Evolutionary conservation across 1,140 invertebrate genomes (phyloP).

Genomic region (Drosophila tsacasi): DNA sequence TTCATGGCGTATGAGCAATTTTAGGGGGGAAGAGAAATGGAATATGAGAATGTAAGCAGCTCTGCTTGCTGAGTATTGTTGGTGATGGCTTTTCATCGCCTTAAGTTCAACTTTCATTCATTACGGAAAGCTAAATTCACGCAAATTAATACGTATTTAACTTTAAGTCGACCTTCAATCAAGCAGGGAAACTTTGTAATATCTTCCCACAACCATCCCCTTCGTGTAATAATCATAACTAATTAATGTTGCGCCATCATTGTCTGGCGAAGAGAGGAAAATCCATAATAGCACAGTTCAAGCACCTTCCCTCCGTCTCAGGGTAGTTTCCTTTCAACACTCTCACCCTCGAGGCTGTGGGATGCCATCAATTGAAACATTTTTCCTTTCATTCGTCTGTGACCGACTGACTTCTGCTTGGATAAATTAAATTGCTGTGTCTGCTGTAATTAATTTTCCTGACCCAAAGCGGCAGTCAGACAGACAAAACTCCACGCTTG

Average conservation of each 20-base stretch:
- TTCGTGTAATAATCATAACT: constrained; percentile 43
- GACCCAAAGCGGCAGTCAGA: constrained; percentile 27
- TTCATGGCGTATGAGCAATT: background rate
- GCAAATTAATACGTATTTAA: constrained; percentile 38
- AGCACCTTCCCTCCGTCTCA: constrained; percentile 33
- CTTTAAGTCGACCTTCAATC: constrained; percentile 73
- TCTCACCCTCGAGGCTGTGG: constrained; percentile 10
- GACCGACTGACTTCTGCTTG: constrained; percentile 37
- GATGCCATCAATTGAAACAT: constrained; percentile 40
- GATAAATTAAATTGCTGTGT: constrained; percentile 53
- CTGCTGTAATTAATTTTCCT: constrained; percentile 45
- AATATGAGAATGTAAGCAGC: background rate
- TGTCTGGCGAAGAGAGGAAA: constrained; percentile 34
- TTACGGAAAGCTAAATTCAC: background rate
- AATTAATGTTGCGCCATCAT: constrained; percentile 72
- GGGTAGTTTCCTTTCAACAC: constrained; percentile 18
- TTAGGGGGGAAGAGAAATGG: background rate
- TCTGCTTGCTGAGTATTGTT: background rate
- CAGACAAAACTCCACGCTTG: constrained; percentile 45
- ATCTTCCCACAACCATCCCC: constrained; percentile 4
- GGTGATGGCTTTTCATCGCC: background rate
- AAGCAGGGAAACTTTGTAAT: constrained; percentile 30
- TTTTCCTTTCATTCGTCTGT: constrained; percentile 46
- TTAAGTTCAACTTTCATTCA: background rate
- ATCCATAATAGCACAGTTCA: constrained; percentile 54